A percentile compares a stretch with the other conserved stretches of the same genome.
Evolutionary conservation across 1,140 invertebrate species (phyloP).

Genomic region (Drosophila virilis): DNA sequence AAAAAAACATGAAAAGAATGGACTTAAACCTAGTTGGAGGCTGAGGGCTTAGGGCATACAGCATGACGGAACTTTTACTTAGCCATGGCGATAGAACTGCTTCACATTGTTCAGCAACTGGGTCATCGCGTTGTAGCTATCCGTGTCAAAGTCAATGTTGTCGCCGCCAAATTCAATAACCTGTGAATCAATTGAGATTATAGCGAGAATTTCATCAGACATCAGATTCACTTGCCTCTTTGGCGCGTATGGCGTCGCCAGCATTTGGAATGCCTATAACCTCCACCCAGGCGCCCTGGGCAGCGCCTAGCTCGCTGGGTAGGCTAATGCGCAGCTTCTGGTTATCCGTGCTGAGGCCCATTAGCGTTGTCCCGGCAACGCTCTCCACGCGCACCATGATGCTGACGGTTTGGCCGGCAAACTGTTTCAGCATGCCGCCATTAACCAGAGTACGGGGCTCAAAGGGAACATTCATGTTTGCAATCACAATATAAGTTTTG

Average conservation of each 20-base stretch:
- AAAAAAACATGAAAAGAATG: background rate
- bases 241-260: conserved; percentile 52
- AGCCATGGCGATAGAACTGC: conserved; percentile 64
- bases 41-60: no score
- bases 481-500: background rate
- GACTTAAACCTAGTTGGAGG: background rate
- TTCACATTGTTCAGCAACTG: conserved; percentile 74
- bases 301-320: conserved; percentile 42
- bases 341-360: conserved; percentile 66
- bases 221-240: conserved; percentile 15
- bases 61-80: background rate
- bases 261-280: conserved; percentile 69
- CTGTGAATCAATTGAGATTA: conserved; percentile 34
- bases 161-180: conserved; percentile 73
- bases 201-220: background rate
- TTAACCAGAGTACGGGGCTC: conserved; percentile 69
- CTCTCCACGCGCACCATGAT: conserved; percentile 74
- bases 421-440: conserved; percentile 71
- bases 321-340: conserved; percentile 67
- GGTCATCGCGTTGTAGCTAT: conserved; percentile 75
- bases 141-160: conserved; percentile 71
- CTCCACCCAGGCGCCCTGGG: conserved; percentile 70
- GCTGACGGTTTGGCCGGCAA: conserved; percentile 64
- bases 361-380: conserved; percentile 61
- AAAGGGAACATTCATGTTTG: conserved; percentile 40